These are phyloP conservation scores for Stenodera caucasica DNA, from an alignment of 2,888 invertebrate species.

Conservation along the genomic window DNA sequence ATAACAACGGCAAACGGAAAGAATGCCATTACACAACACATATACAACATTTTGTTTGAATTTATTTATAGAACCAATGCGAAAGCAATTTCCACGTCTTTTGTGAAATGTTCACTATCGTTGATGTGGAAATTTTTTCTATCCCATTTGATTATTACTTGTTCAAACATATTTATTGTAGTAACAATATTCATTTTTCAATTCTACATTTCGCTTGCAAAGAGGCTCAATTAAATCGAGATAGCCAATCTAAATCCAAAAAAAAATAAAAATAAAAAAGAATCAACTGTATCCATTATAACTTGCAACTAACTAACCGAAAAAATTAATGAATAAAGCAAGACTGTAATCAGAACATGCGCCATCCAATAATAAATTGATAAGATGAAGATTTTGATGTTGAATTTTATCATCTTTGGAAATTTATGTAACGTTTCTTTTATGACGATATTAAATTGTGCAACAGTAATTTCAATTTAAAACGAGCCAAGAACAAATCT, in stretches of 20 bases:
- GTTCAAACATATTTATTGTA: neutral
- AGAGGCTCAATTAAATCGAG: neutral
- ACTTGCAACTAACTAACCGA: neutral
- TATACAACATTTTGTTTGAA: neutral
- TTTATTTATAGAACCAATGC: neutral
- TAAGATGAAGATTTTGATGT: too few relatives aligned
- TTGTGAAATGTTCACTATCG: neutral
- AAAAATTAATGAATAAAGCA: too few relatives aligned
- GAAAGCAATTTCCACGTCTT: constrained; percentile 2
- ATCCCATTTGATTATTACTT: neutral
- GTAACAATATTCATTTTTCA: neutral
- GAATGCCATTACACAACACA: constrained; percentile 8
- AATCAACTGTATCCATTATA: neutral
- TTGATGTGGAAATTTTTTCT: neutral
- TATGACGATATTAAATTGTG: too few relatives aligned
- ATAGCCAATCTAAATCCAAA: neutral
- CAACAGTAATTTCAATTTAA: too few relatives aligned
- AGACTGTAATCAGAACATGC: too few relatives aligned
- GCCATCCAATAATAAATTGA: too few relatives aligned
- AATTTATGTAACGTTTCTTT: too few relatives aligned
- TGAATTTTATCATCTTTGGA: too few relatives aligned
- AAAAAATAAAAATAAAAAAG: neutral
- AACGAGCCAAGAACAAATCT: too few relatives aligned
- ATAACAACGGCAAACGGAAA: constrained; percentile 12
- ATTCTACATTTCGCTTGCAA: neutral